A percentile compares a stretch with the other conserved stretches of the same genome.
phyloP scores from a whole-genome alignment of 2,888 invertebrate species.

The Temnothorax rugatulus region DNA sequence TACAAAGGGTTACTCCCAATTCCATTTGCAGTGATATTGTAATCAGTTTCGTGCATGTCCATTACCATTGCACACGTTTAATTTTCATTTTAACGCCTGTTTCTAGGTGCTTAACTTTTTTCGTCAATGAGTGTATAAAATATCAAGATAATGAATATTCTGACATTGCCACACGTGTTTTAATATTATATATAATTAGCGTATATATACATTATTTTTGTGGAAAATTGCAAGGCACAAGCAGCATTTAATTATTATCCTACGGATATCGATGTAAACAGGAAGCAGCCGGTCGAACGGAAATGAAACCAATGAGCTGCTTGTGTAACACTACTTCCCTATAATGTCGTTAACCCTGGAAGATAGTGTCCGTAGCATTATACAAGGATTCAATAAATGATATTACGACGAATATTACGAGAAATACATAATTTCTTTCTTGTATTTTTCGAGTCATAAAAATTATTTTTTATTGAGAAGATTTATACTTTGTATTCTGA shows the following conservation, averaged over 20 bases:
- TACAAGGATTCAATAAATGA: neutral
- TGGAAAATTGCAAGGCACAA: neutral
- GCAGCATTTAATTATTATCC: constrained; percentile 1
- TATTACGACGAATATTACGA: neutral
- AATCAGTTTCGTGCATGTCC: neutral
- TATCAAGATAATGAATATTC: neutral
- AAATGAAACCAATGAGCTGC: constrained; percentile 56
- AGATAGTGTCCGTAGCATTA: neutral
- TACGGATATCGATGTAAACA: constrained; percentile 50
- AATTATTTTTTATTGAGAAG: neutral
- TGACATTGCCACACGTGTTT: neutral
- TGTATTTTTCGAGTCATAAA: neutral
- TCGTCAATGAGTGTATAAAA: neutral
- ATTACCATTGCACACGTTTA: neutral
- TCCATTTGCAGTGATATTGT: neutral
- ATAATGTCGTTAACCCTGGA: constrained; percentile 63
- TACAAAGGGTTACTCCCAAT: too few species aligned
- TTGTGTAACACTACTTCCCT: constrained; percentile 64
- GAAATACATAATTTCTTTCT: neutral
- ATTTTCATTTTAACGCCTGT: neutral
- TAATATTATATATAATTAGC: neutral
- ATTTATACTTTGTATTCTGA: neutral
- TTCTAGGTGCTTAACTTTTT: too few species aligned
- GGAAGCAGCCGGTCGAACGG: constrained; percentile 42
- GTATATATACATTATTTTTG: neutral